Evolutionary conservation across 2,888 invertebrate species (phyloP).

Genomic region (Cantharis nigra): DNA sequence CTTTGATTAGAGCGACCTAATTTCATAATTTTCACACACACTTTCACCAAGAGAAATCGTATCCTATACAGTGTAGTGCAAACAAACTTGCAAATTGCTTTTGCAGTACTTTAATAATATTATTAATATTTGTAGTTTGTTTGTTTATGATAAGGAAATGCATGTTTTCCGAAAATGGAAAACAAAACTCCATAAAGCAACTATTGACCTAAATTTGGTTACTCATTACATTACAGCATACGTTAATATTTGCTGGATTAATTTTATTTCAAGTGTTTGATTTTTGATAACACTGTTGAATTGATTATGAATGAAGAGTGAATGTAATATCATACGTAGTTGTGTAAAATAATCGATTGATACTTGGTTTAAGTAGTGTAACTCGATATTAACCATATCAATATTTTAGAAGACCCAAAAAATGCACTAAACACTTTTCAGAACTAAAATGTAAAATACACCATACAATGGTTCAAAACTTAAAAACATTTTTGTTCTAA

Average conservation of each 20-base stretch:
- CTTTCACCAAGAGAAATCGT: neutral
- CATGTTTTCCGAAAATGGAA: neutral
- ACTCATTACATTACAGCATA: neutral
- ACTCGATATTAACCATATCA: no score
- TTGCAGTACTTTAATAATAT: neutral
- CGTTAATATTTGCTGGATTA: neutral
- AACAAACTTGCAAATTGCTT: neutral
- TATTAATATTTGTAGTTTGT: neutral
- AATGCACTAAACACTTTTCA: no score
- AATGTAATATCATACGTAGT: no score
- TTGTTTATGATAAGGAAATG: neutral
- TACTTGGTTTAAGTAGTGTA: no score
- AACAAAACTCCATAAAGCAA: neutral
- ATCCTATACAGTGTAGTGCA: neutral
- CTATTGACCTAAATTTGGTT: neutral
- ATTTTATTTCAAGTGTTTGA: neutral
- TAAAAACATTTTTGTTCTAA: no score
- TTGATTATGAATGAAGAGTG: neutral
- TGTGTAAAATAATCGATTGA: no score
- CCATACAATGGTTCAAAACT: no score
- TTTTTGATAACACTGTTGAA: neutral
- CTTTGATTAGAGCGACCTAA: neutral
- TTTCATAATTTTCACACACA: neutral
- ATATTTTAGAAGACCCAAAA: no score
- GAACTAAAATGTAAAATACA: no score